Conservation (phyloP, 2,888 invertebrate species). For the Zygaena filipendulae region DNA sequence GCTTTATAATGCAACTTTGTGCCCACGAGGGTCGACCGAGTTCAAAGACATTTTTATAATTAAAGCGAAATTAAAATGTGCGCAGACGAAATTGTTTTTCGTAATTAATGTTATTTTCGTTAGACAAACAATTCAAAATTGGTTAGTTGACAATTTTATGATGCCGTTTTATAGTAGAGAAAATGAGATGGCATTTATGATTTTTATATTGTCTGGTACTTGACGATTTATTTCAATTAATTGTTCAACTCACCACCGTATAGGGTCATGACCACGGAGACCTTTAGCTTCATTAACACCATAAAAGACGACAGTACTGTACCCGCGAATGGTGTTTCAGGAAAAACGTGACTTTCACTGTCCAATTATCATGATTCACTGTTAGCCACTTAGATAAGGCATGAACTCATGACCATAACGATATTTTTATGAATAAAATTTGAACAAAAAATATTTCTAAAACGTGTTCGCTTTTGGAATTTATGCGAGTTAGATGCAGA, state of each 20-base stretch:
- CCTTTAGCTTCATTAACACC: slow-evolving; percentile 45
- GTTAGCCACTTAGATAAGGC: slow-evolving; percentile 23
- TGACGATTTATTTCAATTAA: too few species aligned
- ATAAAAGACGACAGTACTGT: slow-evolving; percentile 41
- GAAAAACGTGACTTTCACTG: slow-evolving; percentile 44
- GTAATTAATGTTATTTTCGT: too few species aligned
- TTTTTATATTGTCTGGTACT: too few species aligned
- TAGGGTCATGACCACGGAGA: slow-evolving; percentile 31
- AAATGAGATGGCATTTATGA: too few species aligned
- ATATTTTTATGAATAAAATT: not conserved
- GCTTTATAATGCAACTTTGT: slow-evolving; percentile 44
- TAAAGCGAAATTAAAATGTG: slow-evolving; percentile 31
- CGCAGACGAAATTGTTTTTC: too few species aligned
- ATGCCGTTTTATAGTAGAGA: slow-evolving; percentile 16
- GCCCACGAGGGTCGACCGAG: slow-evolving; percentile 25
- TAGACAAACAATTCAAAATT: too few species aligned
- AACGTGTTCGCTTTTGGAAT: too few species aligned
- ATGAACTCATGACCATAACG: slow-evolving; percentile 11
- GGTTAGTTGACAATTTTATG: slow-evolving; percentile 16
- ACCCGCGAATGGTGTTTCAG: slow-evolving; percentile 37
- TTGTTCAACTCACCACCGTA: too few species aligned
- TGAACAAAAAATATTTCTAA: too few species aligned
- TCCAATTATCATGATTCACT: slow-evolving; percentile 33
- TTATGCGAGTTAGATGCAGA: too few species aligned
- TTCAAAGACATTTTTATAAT: slow-evolving; percentile 38